Percentiles rank a stretch among this genome's conserved stretches.
phyloP scores from a whole-genome alignment of 2,113 vertebrate genomes.

The Pangasianodon gigas region DNA sequence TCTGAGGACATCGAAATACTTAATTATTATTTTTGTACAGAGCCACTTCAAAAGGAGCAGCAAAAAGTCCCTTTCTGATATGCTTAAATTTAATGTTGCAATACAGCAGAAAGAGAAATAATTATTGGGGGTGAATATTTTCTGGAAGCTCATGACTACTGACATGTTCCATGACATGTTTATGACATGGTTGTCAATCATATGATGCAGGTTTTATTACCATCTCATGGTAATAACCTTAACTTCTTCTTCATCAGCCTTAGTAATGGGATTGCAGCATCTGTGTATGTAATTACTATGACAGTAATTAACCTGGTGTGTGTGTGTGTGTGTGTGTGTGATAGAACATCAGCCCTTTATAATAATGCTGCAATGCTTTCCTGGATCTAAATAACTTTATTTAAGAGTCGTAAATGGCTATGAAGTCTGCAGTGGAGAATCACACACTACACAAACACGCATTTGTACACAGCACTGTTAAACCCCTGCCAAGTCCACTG shows the following conservation, averaged over 20 bases:
- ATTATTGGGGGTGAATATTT: not conserved
- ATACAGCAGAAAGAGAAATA: not conserved
- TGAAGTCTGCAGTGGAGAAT: not conserved
- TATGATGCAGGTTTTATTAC: not conserved
- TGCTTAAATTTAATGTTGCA: not conserved
- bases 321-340: not conserved
- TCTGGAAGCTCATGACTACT: not conserved
- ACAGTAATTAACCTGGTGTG: not conserved
- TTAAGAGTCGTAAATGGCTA: not conserved
- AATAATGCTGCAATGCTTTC: not conserved
- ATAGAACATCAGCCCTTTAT: not conserved
- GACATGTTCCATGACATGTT: not conserved
- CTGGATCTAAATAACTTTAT: not conserved
- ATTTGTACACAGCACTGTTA: not conserved
- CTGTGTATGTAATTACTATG: not conserved
- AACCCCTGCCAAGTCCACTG: not conserved
- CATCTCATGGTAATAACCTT: not conserved
- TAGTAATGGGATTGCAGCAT: not conserved
- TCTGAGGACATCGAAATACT: not conserved
- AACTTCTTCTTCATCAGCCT: not conserved
- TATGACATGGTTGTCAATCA: not conserved
- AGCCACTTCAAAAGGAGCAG: not conserved
- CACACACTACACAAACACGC: not conserved
- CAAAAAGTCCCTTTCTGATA: not conserved
- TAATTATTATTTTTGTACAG: not conserved